A percentile compares a stretch with the other conserved stretches of the same genome.
These are phyloP conservation scores for Drosophila triauraria DNA, from an alignment of 1,140 invertebrate species.

Conservation along the genomic window DNA sequence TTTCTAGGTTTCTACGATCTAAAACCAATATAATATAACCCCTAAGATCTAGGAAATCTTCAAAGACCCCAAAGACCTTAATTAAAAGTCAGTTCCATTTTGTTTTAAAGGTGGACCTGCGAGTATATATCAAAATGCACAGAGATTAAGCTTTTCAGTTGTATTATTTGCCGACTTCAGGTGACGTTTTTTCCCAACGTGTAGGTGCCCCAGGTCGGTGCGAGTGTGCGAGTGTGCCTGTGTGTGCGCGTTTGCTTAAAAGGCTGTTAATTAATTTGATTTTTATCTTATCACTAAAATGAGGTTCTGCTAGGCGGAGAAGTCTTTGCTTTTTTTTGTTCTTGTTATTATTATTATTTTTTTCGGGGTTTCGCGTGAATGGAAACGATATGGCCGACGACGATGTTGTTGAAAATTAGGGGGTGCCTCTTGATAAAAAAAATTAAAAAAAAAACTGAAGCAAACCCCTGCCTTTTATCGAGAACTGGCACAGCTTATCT, in stretches of 20 bases:
- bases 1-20: no score
- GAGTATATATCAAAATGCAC: constrained; percentile 1
- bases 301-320: constrained; percentile 59
- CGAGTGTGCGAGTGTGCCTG: constrained; percentile 1
- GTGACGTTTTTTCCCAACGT: constrained; percentile 23
- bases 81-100: constrained; percentile 5
- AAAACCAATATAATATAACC: no score
- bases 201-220: background rate
- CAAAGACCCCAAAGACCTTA: background rate
- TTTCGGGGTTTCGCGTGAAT: constrained; percentile 20
- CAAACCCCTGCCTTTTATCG: constrained; percentile 12
- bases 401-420: constrained; percentile 46
- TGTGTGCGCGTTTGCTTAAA: constrained; percentile 40
- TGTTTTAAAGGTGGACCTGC: constrained; percentile 15
- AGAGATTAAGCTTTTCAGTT: constrained; percentile 3
- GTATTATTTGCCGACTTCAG: background rate
- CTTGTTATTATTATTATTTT: constrained; percentile 28
- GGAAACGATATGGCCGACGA: constrained; percentile 18
- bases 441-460: constrained; percentile 1
- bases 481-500: constrained; percentile 54
- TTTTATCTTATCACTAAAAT: constrained; percentile 74
- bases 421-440: constrained; percentile 44
- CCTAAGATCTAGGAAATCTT: no score
- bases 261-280: constrained; percentile 75
- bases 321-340: constrained; percentile 25